phyloP scores from a whole-genome alignment of 2,113 vertebrate species.

The Elanus axillaris region DNA sequence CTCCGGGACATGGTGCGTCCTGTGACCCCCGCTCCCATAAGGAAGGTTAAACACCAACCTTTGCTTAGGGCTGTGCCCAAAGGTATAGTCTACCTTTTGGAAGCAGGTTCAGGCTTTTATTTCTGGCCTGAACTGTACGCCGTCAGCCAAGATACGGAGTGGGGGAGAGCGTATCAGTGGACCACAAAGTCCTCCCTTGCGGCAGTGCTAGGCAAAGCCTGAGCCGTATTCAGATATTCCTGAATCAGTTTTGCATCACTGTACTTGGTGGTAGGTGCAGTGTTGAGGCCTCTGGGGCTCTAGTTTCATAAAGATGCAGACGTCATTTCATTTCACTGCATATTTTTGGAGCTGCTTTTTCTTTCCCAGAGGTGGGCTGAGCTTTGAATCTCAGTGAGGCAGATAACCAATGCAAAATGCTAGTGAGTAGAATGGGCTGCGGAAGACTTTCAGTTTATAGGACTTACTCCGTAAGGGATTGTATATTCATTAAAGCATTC shows the following conservation, averaged over 20 bases:
- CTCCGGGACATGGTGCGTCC: not conserved
- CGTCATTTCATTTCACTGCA: not conserved
- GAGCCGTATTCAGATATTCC: not conserved
- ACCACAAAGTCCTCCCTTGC: not conserved
- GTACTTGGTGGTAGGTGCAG: not conserved
- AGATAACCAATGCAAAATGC: not conserved
- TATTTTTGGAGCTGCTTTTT: not conserved
- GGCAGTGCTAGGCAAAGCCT: not conserved
- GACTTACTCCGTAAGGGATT: not conserved
- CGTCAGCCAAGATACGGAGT: not conserved
- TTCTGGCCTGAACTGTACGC: not conserved
- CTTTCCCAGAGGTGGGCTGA: not conserved
- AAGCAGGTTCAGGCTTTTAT: not conserved
- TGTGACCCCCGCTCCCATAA: not conserved
- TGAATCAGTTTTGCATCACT: not conserved
- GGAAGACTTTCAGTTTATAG: not conserved
- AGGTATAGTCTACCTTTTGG: not conserved
- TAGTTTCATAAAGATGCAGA: not conserved
- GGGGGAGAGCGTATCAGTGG: not conserved
- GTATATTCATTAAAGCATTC: not conserved
- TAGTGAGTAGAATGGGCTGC: not conserved
- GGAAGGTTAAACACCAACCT: conserved; percentile 32
- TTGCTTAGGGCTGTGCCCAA: conserved; percentile 29
- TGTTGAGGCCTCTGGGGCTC: not conserved
- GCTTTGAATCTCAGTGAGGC: not conserved